Evolutionary conservation across 2,797 vertebrate genomes (phyloP).

Genomic region (Scarus forsteni): DNA sequence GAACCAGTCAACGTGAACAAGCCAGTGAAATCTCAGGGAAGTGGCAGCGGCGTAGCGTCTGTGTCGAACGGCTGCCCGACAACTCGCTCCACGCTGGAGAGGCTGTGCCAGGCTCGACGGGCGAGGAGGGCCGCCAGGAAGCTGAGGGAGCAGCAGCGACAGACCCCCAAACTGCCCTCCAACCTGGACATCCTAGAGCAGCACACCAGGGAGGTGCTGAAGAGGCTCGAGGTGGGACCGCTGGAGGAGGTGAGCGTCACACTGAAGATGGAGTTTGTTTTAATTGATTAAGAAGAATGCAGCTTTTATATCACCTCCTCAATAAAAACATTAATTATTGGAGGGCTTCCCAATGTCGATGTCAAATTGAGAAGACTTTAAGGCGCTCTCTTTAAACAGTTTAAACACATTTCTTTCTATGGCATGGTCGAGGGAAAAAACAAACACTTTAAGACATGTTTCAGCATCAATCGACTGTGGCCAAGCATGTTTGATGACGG

Average conservation of each 20-base stretch:
- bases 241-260: slow-evolving; percentile 90
- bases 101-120: slow-evolving; percentile 87
- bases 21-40: slow-evolving; percentile 96
- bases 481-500: too few relatives aligned
- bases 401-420: too few relatives aligned
- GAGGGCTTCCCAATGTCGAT: too few relatives aligned
- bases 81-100: slow-evolving; percentile 89
- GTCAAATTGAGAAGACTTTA: too few relatives aligned
- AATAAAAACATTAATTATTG: too few relatives aligned
- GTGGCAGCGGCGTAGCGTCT: slow-evolving; percentile 57
- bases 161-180: slow-evolving; percentile 87
- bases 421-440: too few relatives aligned
- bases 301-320: too few relatives aligned
- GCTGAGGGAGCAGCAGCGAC: slow-evolving; percentile 87
- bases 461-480: too few relatives aligned
- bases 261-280: background rate
- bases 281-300: too few relatives aligned
- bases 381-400: too few relatives aligned
- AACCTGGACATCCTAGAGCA: slow-evolving; percentile 96
- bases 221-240: slow-evolving; percentile 93
- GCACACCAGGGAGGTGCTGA: slow-evolving; percentile 95
- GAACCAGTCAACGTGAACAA: slow-evolving; percentile 87
- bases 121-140: slow-evolving; percentile 89
- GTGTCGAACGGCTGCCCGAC: slow-evolving; percentile 82
- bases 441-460: too few relatives aligned